Evolutionary conservation across 2,797 vertebrate genomes (phyloP).

Genomic region (Lepus oiostolus): DNA sequence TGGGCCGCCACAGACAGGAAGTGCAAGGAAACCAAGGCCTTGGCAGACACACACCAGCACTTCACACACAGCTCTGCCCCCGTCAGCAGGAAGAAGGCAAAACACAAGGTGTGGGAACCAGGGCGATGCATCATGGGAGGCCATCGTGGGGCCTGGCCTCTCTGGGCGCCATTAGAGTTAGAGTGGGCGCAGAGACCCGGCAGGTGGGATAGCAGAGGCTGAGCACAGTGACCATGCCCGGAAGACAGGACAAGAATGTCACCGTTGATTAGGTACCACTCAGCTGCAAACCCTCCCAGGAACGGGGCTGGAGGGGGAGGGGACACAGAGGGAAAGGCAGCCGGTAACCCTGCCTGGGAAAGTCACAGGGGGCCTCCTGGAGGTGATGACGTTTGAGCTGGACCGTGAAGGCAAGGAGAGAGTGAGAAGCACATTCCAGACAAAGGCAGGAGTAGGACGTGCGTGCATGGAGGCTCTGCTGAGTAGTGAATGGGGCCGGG

Average conservation of each 20-base stretch:
- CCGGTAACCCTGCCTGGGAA: neutral
- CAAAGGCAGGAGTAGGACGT: rapidly evolving
- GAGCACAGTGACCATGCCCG: neutral
- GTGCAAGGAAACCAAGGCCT: neutral
- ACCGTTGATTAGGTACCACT: neutral
- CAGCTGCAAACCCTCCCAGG: neutral
- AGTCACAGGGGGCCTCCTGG: neutral
- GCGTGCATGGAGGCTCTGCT: neutral
- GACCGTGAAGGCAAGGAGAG: neutral
- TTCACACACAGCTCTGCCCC: neutral
- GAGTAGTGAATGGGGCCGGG: neutral
- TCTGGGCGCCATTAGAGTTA: neutral
- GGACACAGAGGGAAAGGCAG: neutral
- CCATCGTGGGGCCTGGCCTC: neutral
- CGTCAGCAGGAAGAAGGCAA: neutral
- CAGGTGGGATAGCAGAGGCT: neutral
- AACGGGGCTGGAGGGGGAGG: neutral
- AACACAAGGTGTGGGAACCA: no score
- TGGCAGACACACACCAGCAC: neutral
- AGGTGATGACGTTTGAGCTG: neutral
- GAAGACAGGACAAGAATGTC: neutral
- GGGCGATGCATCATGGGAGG: rapidly evolving
- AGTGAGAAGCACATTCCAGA: neutral
- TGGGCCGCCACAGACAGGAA: neutral
- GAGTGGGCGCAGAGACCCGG: neutral